A percentile compares a stretch with the other conserved stretches of the same genome.
Evolutionary conservation across 2,113 vertebrate species (phyloP).

Genomic region (Phoxinus phoxinus): DNA sequence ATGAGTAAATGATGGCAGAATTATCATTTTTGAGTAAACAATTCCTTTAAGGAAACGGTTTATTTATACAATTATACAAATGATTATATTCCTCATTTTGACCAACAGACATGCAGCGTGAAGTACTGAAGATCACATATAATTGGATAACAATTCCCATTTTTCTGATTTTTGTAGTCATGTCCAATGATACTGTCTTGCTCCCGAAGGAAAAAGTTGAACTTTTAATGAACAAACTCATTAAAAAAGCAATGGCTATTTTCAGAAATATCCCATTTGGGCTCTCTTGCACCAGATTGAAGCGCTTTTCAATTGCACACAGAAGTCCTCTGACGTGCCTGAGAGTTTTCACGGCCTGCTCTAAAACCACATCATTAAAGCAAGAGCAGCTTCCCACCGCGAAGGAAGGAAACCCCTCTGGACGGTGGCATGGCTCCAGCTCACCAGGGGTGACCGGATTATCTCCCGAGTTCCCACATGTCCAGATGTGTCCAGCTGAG

Average conservation of each 20-base stretch:
- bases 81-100: not conserved
- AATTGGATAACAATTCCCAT: not conserved
- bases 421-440: constrained; percentile 38
- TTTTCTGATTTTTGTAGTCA: not conserved
- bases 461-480: not conserved
- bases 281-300: constrained; percentile 64
- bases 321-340: constrained; percentile 62
- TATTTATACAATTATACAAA: not conserved
- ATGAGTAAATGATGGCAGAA: constrained; percentile 45
- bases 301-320: constrained; percentile 69
- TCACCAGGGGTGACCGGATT: constrained; percentile 22
- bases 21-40: not conserved
- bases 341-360: constrained; percentile 63
- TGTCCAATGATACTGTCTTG: constrained; percentile 19
- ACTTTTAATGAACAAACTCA: constrained; percentile 73
- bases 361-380: constrained; percentile 70
- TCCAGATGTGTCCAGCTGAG: constrained; percentile 37
- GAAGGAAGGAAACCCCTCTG: constrained; percentile 40
- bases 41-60: not conserved
- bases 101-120: not conserved
- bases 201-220: constrained; percentile 57
- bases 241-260: constrained; percentile 69
- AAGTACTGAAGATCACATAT: not conserved
- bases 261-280: constrained; percentile 69
- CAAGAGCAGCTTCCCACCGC: constrained; percentile 59